Percentiles rank a stretch among this genome's conserved stretches.
Evolutionary conservation across 2,113 vertebrate genomes (phyloP).

Genomic region (Paratilapia polleni): DNA sequence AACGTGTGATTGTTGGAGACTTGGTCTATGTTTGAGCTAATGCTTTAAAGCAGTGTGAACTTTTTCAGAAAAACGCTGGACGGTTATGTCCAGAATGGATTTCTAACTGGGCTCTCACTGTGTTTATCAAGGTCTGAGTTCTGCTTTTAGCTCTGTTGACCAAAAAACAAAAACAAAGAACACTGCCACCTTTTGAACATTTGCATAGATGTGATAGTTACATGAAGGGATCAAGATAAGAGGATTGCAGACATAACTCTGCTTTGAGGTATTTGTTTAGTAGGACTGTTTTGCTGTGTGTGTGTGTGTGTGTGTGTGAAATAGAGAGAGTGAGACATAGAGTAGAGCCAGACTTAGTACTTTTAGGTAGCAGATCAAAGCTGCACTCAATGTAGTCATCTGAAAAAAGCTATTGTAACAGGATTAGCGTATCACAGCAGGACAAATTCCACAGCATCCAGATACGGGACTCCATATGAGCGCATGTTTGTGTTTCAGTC

Average conservation of each 20-base stretch:
- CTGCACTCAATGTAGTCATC: slow-evolving; percentile 31
- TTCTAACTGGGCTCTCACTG: not conserved
- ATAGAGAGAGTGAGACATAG: not conserved
- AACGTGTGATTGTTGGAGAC: slow-evolving; percentile 34
- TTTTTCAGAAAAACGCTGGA: not conserved
- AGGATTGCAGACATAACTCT: slow-evolving; percentile 8
- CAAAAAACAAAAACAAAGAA: not conserved
- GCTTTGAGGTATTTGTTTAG: not conserved
- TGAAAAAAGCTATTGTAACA: slow-evolving; percentile 62
- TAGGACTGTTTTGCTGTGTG: not conserved
- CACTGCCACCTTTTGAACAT: not conserved
- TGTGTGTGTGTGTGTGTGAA: not conserved
- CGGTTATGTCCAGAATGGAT: not conserved
- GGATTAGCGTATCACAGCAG: slow-evolving; percentile 65
- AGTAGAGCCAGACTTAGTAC: slow-evolving; percentile 23
- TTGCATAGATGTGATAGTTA: slow-evolving; percentile 15
- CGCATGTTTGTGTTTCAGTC: not conserved
- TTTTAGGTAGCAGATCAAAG: slow-evolving; percentile 62
- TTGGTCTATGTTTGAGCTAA: slow-evolving; percentile 15
- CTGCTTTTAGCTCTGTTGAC: not conserved
- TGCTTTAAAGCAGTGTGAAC: not conserved
- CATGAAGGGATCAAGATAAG: slow-evolving; percentile 19
- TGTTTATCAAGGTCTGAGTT: not conserved
- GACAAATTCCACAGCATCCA: slow-evolving; percentile 58
- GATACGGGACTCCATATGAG: not conserved